Conservation (phyloP, 2,797 vertebrate species). For the Notoglanidium macrostoma region DNA sequence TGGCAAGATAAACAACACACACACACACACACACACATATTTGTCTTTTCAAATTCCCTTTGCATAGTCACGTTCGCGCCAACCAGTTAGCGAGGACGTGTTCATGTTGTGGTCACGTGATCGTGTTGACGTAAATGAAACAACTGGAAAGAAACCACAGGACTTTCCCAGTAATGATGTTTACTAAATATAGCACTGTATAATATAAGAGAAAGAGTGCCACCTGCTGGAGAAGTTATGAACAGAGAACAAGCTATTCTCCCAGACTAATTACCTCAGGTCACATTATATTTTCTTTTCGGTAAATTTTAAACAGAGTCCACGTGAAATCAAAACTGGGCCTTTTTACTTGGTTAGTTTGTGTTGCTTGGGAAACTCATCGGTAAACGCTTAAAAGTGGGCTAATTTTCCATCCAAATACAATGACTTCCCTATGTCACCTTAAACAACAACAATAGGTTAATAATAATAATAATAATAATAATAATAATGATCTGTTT, state of each 20-base stretch:
- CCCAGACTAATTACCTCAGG: not conserved
- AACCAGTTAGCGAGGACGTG: not conserved
- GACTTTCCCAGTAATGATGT: not conserved
- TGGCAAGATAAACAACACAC: constrained; percentile 5
- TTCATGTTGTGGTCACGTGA: not conserved
- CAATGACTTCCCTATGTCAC: no score
- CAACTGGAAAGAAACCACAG: not conserved
- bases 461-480: no score
- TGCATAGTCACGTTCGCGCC: not conserved
- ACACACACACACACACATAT: no score
- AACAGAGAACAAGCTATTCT: not conserved
- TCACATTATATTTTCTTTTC: no score
- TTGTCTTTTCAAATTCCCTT: not conserved
- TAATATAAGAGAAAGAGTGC: not conserved
- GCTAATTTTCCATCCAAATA: no score
- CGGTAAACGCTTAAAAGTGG: no score
- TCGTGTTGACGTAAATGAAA: not conserved
- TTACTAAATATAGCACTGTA: not conserved
- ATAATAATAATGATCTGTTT: no score
- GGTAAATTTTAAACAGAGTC: no score
- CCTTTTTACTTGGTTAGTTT: no score
- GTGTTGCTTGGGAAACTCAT: no score
- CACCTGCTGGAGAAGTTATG: not conserved
- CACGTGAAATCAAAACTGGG: no score
- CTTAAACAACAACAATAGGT: no score